Evolutionary conservation across 2,797 vertebrate species (phyloP).

Genomic region (Clarias platycephalus): DNA sequence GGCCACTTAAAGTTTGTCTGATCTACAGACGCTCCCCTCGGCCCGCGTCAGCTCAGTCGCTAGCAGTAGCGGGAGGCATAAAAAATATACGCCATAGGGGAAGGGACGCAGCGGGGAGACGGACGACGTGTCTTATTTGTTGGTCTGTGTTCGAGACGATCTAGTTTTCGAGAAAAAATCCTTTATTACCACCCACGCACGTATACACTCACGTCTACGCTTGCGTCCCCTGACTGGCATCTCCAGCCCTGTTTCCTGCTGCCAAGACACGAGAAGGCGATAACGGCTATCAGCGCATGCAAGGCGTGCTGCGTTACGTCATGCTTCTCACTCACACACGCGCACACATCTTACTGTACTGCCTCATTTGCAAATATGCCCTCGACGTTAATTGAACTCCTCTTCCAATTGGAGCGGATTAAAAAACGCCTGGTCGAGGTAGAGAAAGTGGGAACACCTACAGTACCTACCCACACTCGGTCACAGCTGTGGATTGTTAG

Average conservation of each 20-base stretch:
- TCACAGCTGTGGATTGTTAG: conserved; percentile 23
- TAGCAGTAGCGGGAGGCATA: not conserved
- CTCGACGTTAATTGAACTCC: not conserved
- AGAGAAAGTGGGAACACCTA: not conserved
- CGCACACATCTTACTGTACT: not conserved
- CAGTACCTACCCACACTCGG: not conserved
- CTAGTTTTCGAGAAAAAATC: conserved; percentile 30
- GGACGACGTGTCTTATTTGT: not conserved
- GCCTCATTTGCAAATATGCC: conserved; percentile 4
- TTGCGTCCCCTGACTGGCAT: conserved; percentile 9
- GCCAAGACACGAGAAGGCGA: conserved; percentile 48
- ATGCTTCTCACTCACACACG: conserved; percentile 8
- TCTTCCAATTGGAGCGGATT: not conserved
- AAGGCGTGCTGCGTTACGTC: conserved; percentile 35
- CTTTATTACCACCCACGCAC: not conserved
- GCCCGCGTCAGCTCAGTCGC: not conserved
- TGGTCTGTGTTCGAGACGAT: conserved; percentile 28
- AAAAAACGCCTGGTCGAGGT: not conserved
- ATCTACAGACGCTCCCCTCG: conserved; percentile 17
- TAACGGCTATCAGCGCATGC: conserved; percentile 52
- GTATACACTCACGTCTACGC: not conserved
- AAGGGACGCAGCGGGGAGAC: not conserved
- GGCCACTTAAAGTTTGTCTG: conserved; percentile 53
- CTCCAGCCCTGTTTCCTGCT: conserved; percentile 33
- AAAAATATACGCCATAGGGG: conserved; percentile 25